Evolutionary conservation across 2,113 vertebrate species (phyloP), one percentile per base, ranked within the genome.

Genomic region (Tretioscincus oriximinensis): DNA sequence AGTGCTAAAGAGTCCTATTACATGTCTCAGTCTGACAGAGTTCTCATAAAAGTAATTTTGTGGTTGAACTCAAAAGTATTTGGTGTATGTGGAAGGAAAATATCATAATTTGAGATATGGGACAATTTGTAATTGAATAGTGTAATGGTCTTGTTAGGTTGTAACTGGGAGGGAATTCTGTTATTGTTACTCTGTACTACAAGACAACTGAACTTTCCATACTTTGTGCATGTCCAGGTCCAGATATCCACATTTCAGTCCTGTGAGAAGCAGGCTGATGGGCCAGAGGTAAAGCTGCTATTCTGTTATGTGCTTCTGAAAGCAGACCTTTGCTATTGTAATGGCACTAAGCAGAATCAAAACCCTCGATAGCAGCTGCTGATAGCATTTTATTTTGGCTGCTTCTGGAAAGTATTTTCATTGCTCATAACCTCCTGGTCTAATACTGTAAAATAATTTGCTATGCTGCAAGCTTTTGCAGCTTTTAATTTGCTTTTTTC

Each of bases 191-290:
- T 78, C 87, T 93, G 78, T 89, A 82, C 86, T 89, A 63, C 24
- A n/a, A 90, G 68, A 82, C 88, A 87, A 92, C 89, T 95, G 91
- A 95, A 92, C 79, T 88, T 91, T 93, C 82, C 89, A 84, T 89
- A 87, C 93, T 95, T 95, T 95, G 89, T 96, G 94, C 93, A 82
- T 93, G 93, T 93, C 92, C 94, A 97, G 96, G 96, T 96, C 94
- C 96, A 95, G 95, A 95, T 91, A 94, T 89, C 93, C 89, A 91
- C 94, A 93, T 70, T 95, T 86, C 92, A 93, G 85, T 93, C 94
- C 90, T 89, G 95, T 90, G 93, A 94, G 90, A 96, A 94, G 95
- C 92, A 95, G 95, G 93, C 95, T 92, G 93, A 94, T 95, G 95
- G 95, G 89, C 93, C 95, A 82, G 95, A 97, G 96, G 94, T 97